Evolutionary conservation across 2,888 invertebrate species (phyloP).

Genomic region (Drosophila demipolita): DNA sequence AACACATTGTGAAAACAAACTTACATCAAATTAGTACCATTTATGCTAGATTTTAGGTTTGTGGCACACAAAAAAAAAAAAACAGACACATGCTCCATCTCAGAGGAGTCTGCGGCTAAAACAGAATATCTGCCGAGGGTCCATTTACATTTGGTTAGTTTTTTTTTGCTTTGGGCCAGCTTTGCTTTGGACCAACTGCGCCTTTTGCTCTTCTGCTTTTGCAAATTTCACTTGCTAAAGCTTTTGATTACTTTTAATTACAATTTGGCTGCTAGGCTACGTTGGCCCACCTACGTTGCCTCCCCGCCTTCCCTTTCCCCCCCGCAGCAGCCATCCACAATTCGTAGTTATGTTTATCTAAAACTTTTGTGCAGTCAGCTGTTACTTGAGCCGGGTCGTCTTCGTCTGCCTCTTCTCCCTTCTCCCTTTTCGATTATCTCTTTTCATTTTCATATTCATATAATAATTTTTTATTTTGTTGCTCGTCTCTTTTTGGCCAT

Average conservation of each 20-base stretch:
- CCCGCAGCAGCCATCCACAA: not conserved
- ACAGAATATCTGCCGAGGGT: constrained; percentile 4
- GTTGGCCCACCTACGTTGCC: constrained; percentile 7
- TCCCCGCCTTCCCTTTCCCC: rapidly evolving
- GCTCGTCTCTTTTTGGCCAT: constrained; percentile 40
- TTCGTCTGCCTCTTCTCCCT: not conserved
- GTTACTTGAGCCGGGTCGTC: constrained; percentile 48
- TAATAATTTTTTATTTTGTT: constrained; percentile 1
- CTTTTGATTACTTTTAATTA: constrained; percentile 79
- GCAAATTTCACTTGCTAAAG: constrained; percentile 73
- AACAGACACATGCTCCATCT: constrained; percentile 5
- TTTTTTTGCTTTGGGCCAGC: constrained; percentile 3
- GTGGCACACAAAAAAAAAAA: not conserved
- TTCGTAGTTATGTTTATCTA: constrained; percentile 45
- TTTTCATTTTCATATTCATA: not conserved
- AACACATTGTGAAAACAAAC: not conserved
- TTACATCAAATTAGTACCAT: not conserved
- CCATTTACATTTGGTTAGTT: constrained; percentile 29
- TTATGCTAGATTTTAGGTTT: not conserved
- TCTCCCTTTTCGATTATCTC: not conserved
- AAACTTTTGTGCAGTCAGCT: constrained; percentile 72
- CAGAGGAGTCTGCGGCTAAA: not conserved
- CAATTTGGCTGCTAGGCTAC: constrained; percentile 75
- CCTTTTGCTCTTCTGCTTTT: constrained; percentile 45
- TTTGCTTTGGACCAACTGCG: constrained; percentile 27